Evolutionary conservation across 1,140 invertebrate genomes (phyloP), one percentile per base, ranked within the genome.

Genomic region (Drosophila paulistorum): DNA sequence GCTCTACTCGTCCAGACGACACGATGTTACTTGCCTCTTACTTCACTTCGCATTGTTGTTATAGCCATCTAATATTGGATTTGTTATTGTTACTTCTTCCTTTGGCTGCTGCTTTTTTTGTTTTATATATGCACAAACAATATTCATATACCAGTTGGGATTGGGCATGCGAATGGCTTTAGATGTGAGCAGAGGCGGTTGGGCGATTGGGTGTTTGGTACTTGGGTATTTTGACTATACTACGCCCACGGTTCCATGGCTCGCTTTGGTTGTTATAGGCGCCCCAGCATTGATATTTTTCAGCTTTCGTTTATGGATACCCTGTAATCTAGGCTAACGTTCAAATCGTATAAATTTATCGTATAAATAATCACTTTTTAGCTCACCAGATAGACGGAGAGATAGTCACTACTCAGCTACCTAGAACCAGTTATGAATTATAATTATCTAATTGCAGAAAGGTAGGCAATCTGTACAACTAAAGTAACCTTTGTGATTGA

Each of bases 41-140:
- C 81, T 85, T 75, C 67, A 39, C 37, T 72, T 72, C 68, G 71
- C 78, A 68, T 72, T 85, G 81, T 81, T 85, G 78, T 85, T 81
- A 79, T 72, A 68, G 78, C 71, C 82, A 79, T 86, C 78, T 86
- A 81, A 86, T 85, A 85, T 85, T 85, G 82, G 79, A 85, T 85
- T 85, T 85, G 82, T 79, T 86, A 86, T 86, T 85, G 82, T 81
- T 81, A 81, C 79, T 76, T 81, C 71, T 72, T 75, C 37, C 51
- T 65, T 45, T 64, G 37, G 14, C 64, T 76, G 68, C 14, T 57
- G 11, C 35, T 37, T 60, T 9, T 75, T 68, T 63, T 48, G 69
- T 77, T 54, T 80, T 66, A 68, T 68, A 62, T 79, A 71, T 79
- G 64, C 75, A 81, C 68, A 78, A 85, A 81, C 68, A 85, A 86